Evolutionary conservation across 2,888 invertebrate genomes (phyloP), one percentile per base, ranked within the genome.

Genomic region (Elmis aenea): DNA sequence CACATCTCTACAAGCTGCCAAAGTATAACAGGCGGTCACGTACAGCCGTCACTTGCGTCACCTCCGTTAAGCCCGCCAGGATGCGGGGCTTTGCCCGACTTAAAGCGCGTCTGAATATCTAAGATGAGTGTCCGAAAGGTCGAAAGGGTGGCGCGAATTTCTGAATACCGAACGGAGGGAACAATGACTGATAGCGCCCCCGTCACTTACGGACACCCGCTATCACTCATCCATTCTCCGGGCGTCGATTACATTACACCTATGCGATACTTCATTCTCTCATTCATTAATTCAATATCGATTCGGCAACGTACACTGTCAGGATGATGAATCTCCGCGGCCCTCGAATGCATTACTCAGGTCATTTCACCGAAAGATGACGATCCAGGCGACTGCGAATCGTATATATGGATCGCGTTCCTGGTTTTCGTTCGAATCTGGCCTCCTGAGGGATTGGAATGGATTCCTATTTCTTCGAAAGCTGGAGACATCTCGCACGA

Each of bases 401-500:
- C n/a, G n/a, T n/a, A 13, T 22, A 22, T 41, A 34, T 42, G 28
- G 33, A 39, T 39, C 38, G 31, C 22, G 31, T 34, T 39, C 36
- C 34, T 34, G 26, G 35, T 29, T 32, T 38, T 35, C 18, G 32
- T 42, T 30, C 39, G 42, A 33, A 18, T 33, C 20, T 31, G 46
- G 54, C 51, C 54, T 51, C 50, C 51, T 49, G 55, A 52, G 52
- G 54, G 45, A 48, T 46, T 47, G 51, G 42, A 59, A 58, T 52
- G 55, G 57, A 54, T 56, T 58, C 56, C 53, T 51, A 54, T 59
- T 60, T 55, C 54, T 54, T 51, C 49, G 43, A 46, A 52, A 53
- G 51, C 55, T 54, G 54, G 57, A 58, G 57, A 56, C 57, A 52
- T 54, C 57, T 51, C 55, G 51, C 56, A 57, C 50, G 57, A 59